Evolutionary conservation across 2,113 vertebrate species (phyloP).

Genomic region (Leptocoma aspasia): DNA sequence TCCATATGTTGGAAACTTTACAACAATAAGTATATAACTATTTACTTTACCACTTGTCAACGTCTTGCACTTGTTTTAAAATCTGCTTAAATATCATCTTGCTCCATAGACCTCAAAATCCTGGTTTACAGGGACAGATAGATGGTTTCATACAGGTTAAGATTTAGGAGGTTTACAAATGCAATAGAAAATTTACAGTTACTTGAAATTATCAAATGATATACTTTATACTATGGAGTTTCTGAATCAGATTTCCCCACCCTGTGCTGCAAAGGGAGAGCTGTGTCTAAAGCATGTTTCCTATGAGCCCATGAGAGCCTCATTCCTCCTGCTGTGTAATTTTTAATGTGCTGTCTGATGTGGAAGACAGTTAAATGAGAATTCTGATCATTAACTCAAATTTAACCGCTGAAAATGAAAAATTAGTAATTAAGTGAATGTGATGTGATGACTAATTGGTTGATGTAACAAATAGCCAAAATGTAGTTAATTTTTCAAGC

Average conservation of each 20-base stretch:
- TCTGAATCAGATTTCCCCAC: background rate
- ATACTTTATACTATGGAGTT: background rate
- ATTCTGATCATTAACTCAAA: constrained; percentile 25
- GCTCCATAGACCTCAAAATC: background rate
- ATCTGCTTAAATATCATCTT: background rate
- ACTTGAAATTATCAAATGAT: background rate
- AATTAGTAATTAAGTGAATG: constrained; percentile 49
- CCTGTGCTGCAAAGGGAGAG: background rate
- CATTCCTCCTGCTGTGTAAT: background rate
- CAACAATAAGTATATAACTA: background rate
- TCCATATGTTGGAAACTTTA: background rate
- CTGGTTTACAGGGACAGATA: background rate
- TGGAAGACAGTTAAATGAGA: background rate
- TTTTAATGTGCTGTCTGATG: background rate
- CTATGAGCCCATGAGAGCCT: background rate
- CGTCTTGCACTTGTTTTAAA: background rate
- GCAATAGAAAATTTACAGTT: background rate
- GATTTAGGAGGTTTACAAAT: background rate
- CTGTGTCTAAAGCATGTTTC: background rate
- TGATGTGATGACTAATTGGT: constrained; percentile 31
- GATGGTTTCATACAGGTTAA: background rate
- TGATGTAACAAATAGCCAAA: background rate
- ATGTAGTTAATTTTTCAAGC: background rate
- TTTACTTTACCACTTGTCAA: background rate
- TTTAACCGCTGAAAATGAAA: constrained; percentile 8